Base-by-base conservation (phyloP, 2,797 vertebrate species). In the Squalus acanthias region DNA sequence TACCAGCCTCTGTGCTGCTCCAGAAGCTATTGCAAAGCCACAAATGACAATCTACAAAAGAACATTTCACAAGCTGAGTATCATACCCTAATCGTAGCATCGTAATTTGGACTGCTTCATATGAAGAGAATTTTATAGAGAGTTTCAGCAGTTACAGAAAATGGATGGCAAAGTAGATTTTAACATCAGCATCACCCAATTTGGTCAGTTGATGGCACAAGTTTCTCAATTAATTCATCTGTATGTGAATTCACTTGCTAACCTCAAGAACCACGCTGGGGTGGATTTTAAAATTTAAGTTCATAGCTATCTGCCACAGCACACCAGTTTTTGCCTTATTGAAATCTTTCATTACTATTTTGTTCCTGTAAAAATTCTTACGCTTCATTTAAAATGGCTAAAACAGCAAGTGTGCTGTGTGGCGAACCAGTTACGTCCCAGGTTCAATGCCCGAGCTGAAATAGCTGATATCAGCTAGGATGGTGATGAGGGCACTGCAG, bases 21-120 rank as follows among this genome's bases (percentile, higher is more conserved):
- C 99, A 95, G 99, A 99, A 97, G 97, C 98, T 97, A 99, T 98
- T 97, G 99, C 99, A 98, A 99, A 99, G 97, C 99, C 98, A 98
- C 99, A 99, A 97, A 99, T 99, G 97, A 98, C 98, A 97, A 98
- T 99, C 99, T 99, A 97, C n/a, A 96, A 97, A 57, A 97, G 95
- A 96, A 91, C 8, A 96, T 67, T n/a, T 24, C 60, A 82, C 22
- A 82, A 29, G 22, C 26, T 82, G 15, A 29, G 9, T 33, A 33
- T 91, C 88, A 91, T 33, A 63, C 1, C 26, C 29, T 33, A 13
- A 85, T 85, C 20, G 50, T 50, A 22, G 20, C 82, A 50, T 9
- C 46, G 39, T 9, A 85, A 33, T 63, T 13, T 1, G 13, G 26
- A 7, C 53, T 91, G 29, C 29, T 4, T 91, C 15, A 60, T 17